Evolutionary conservation across 2,797 vertebrate genomes (phyloP), one percentile per base, ranked within the genome.

Genomic region (Thamnophis elegans): DNA sequence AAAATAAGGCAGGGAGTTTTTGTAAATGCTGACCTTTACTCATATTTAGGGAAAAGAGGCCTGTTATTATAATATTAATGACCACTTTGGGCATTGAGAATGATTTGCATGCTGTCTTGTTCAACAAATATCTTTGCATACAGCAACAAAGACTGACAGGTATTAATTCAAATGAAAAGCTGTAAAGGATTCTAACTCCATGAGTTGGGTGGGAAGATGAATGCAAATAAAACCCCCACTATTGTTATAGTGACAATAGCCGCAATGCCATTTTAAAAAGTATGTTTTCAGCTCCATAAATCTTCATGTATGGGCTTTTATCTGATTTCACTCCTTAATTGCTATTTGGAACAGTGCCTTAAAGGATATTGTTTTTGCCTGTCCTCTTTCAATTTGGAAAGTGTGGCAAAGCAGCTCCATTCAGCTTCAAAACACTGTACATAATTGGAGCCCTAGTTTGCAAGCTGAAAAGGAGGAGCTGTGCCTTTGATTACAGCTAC

Each of bases 381-480:
- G 85, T 51, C 89, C 89, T 89, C 93, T 92, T 95, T 96, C 96
- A 95, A 93, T 90, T 97, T 95, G 94, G 94, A 95, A 96, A 95
- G 95, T 95, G 92, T 96, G 95, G 93, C 94, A 92, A 96, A 96
- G 94, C 94, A 53, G 85, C 91, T 95, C 95, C 94, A 96, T 96
- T 96, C 95, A 96, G 95, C 96, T 97, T 97, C 96, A 97, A 93
- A 94, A 95, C 95, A 96, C 82, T 95, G 96, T 95, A 95, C 93
- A 96, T 95, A 96, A 96, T 96, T 95, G 93, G 93, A 96, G 95
- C 91, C 96, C 96, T 93, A 95, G 92, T 95, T 95, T 16, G 93
- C 95, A 94, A 95, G 95, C 90, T 95, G 95, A 95, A 96, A 94
- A 97, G 94, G 94, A 96, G 94, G 96, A 93, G 93, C 94, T 95